Base-by-base conservation (phyloP, 2,113 vertebrate genomes). In the Toxotes chatareus region DNA sequence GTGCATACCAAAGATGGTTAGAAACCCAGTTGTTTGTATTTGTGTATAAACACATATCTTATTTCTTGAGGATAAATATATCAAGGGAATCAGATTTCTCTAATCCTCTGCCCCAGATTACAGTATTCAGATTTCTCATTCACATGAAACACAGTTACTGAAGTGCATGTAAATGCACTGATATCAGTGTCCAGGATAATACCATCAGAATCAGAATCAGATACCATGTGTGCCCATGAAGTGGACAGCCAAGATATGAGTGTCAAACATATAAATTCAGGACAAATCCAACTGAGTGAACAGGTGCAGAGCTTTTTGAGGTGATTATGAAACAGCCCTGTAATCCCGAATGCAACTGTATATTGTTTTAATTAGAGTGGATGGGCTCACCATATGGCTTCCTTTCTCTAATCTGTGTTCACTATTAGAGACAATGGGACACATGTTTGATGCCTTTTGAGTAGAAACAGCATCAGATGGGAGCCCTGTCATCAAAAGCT, bases 221-320 rank as follows among this genome's bases (percentile, higher is more conserved):
- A n/a, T n/a, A n/a, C 14, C 5, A 9, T 49, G 19, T 19, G 17
- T 49, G 47, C 17, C 47, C 7, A 46, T 57, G 51, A 65, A 13
- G 6, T 14, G 51, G 23, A 56, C 36, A 27, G 32, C 5, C 23
- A 57, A 14, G 32, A 44, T 31, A 4, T 40, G 47, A 5, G 34
- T 4, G 23, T 47, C 73, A 62, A 19, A 47, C 13, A 2, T n/a
- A 31, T 4, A 57, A 19, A 49, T 21, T 51, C 49, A 51, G 19
- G n/a, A 74, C n/a, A 38, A 80, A 77, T 64, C 32, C 42, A 64
- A 76, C 46, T 44, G 49, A 78, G 59, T 10, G 4, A 88, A 73
- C 72, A 77, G 82, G 60, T 87, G 79, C 63, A 49, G 21, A 72
- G 79, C 71, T 80, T 68, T 73, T 59, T 77, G 72, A 66, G 61